Conservation (phyloP, 1,140 invertebrate genomes). For the Hylaeus anthracinus region DNA sequence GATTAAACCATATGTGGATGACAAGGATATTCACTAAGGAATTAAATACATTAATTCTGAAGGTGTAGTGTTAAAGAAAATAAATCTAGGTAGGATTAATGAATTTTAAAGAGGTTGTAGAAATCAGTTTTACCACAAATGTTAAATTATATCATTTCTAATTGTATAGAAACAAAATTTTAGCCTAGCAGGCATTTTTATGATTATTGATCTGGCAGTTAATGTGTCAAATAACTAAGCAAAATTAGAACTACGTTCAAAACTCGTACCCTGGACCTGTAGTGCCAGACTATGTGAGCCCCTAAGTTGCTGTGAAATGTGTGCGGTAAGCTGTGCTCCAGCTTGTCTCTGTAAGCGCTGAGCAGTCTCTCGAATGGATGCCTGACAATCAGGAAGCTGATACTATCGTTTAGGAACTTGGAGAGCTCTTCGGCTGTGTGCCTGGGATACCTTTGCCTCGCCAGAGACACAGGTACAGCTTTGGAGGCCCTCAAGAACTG, state of each 20-base stretch:
- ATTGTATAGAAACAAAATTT: no score
- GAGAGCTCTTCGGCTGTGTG: conserved; percentile 85
- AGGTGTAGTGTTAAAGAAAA: no score
- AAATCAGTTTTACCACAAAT: no score
- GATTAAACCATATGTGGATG: no score
- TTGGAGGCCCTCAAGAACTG: conserved; percentile 88
- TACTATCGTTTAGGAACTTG: conserved; percentile 84
- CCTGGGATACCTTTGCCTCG: conserved; percentile 89
- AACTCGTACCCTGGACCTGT: conserved; percentile 82
- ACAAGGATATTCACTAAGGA: no score
- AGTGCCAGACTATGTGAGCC: conserved; percentile 87
- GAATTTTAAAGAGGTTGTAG: no score
- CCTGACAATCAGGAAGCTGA: conserved; percentile 92
- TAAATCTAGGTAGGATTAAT: background rate
- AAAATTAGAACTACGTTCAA: background rate
- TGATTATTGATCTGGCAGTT: no score
- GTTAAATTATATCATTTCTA: no score
- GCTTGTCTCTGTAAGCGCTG: conserved; percentile 94
- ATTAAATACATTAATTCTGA: no score
- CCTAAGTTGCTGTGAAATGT: conserved; percentile 91
- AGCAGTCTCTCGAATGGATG: conserved; percentile 94
- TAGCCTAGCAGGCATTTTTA: no score
- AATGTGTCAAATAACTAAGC: no score
- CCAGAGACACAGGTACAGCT: conserved; percentile 88
- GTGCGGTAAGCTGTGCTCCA: conserved; percentile 90